A percentile compares a stretch with the other conserved stretches of the same genome.
phyloP scores from a whole-genome alignment of 1,140 invertebrate genomes.

The Nephila pilipes region DNA sequence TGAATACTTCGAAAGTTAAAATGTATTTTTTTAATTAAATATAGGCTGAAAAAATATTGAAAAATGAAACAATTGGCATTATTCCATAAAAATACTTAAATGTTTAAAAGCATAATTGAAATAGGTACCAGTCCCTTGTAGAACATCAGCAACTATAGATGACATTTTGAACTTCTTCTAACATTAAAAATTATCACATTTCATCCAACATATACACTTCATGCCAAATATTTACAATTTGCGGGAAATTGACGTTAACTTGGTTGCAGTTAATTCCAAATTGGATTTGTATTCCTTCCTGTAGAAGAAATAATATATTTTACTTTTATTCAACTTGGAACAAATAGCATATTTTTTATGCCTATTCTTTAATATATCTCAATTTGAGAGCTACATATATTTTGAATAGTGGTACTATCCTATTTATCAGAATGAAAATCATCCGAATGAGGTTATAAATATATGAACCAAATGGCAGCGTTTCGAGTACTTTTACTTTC shows the following conservation, averaged over 20 bases:
- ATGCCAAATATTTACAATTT: background rate
- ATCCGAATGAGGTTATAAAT: background rate
- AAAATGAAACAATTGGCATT: no score
- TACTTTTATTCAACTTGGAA: background rate
- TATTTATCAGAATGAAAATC: background rate
- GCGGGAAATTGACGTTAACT: background rate
- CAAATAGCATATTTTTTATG: background rate
- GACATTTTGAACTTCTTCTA: background rate
- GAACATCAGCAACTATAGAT: constrained; percentile 21
- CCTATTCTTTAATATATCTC: no score
- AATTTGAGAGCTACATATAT: no score
- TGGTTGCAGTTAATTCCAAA: background rate
- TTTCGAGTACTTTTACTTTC: background rate
- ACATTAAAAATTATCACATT: background rate
- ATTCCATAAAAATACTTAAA: no score
- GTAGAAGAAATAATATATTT: background rate
- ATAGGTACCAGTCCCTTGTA: background rate
- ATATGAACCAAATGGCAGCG: background rate
- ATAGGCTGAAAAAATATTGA: no score
- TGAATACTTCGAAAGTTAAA: no score
- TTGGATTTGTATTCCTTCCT: background rate
- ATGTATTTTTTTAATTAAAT: no score
- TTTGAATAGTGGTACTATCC: no score
- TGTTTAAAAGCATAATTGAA: background rate
- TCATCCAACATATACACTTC: background rate